These are phyloP conservation scores for Fregetta grallaria DNA, from an alignment of 2,113 vertebrate species.

Conservation along the genomic window DNA sequence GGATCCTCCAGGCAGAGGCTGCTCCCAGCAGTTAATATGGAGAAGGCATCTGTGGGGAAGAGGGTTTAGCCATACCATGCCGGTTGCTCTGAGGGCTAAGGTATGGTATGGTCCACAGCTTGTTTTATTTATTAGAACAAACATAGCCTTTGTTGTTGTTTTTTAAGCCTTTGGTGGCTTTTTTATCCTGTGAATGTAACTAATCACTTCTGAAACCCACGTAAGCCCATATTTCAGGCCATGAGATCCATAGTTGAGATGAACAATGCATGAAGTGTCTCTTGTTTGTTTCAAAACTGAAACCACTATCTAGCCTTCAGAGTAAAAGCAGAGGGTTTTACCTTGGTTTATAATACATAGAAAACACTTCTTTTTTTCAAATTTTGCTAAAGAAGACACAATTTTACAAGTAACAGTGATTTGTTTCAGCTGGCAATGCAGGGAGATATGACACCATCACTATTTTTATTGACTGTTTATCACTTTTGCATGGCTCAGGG, in stretches of 20 bases:
- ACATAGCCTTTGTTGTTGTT: neutral
- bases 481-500: neutral
- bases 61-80: neutral
- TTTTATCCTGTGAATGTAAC: neutral
- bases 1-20: neutral
- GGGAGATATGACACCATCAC: neutral
- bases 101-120: neutral
- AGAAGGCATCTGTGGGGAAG: neutral
- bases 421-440: neutral
- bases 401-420: neutral
- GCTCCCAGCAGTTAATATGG: neutral
- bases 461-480: neutral
- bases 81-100: neutral
- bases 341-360: neutral
- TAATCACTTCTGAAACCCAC: neutral
- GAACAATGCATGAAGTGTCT: neutral
- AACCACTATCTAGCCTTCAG: neutral
- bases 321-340: neutral
- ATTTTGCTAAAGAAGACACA: neutral
- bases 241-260: neutral
- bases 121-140: neutral
- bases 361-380: neutral
- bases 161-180: neutral
- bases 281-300: neutral
- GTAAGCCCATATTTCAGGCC: neutral